A percentile compares a stretch with the other conserved stretches of the same genome.
phyloP scores from a whole-genome alignment of 2,888 invertebrate genomes.

The Clusia tigrina region DNA sequence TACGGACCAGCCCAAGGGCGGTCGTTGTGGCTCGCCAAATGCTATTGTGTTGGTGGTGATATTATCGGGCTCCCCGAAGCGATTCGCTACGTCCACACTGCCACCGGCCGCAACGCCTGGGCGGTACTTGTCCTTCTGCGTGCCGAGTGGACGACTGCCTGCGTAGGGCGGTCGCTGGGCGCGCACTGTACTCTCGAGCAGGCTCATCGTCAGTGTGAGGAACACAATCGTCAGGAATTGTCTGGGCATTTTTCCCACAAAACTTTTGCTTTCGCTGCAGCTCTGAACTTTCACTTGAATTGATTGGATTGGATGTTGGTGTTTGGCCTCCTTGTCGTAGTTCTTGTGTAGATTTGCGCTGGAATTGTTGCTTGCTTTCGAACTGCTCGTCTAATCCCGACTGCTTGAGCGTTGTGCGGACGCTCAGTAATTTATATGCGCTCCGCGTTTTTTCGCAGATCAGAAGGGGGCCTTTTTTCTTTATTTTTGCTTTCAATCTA shows the following conservation, averaged over 20 bases:
- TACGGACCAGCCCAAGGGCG: constrained; percentile 51
- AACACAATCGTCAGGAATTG: neutral
- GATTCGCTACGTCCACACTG: constrained; percentile 64
- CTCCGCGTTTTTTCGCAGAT: neutral
- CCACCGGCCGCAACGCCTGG: constrained; percentile 40
- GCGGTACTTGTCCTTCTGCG: constrained; percentile 68
- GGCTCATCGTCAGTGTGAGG: neutral
- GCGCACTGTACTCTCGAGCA: constrained; percentile 14
- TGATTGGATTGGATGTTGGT: neutral
- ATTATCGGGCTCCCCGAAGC: constrained; percentile 69
- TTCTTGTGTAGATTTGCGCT: neutral
- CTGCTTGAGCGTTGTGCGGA: neutral
- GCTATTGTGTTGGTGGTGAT: constrained; percentile 30
- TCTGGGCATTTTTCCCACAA: neutral
- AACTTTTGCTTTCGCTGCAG: neutral
- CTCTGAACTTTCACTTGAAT: too few relatives aligned
- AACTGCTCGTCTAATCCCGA: neutral
- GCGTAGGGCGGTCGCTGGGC: constrained; percentile 74
- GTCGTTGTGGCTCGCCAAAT: constrained; percentile 46
- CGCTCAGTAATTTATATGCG: constrained; percentile 3
- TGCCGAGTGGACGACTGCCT: constrained; percentile 68
- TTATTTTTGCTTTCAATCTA: too few relatives aligned
- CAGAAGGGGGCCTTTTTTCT: too few relatives aligned
- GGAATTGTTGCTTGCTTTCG: neutral
- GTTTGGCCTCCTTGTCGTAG: neutral